Base-by-base conservation (phyloP, 2,113 vertebrate species). In the Scatophagus argus region DNA sequence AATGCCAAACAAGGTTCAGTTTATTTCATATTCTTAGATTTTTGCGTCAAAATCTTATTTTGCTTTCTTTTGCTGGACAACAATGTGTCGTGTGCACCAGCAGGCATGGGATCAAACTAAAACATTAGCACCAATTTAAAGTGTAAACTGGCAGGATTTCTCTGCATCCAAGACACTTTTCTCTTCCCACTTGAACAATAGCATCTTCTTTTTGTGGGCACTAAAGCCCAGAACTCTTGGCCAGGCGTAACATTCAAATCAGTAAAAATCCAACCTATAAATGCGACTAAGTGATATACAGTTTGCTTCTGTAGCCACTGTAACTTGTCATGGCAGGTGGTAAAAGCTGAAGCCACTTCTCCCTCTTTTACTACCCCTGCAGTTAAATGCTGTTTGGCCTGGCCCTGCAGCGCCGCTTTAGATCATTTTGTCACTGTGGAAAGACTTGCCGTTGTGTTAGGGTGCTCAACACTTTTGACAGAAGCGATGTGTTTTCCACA, bases 301-400 rank as follows among this genome's bases (percentile, higher is more conserved):
- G 56, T 70, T 55, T 23, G 36, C 46, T 59, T 38, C 67, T 62
- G 41, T 17, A 64, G 79, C 85, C 19, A 2, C 70, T 44, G 3
- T 52, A 54, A 39, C 85, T 58, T 81, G 59, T 90, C 78, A 27
- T 84, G 62, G 54, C 81, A 75, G 61, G 84, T n/a, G 21, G 23
- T 62, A 60, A 74, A 77, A 61, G 11, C 65, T 5, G 12, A 46
- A 82, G 73, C 73, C 25, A 17, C 54, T 69, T 79, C 34, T 67
- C 9, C 2, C 21, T 3, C 8, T 75, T 86, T 61, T 32, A 71
- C 56, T 23, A 0, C 70, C 38, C 25, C 0, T 67, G 79, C 68
- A 51, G 56, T 66, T 54, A 51, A 69, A 77, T 9, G 54, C 46
- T 65, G 32, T 65, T 47, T 36, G 31, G 61, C 49, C 44, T 55